Evolutionary conservation across 64 coral and sea anemone species (phyloP).

Genomic region (Porites lutea): DNA sequence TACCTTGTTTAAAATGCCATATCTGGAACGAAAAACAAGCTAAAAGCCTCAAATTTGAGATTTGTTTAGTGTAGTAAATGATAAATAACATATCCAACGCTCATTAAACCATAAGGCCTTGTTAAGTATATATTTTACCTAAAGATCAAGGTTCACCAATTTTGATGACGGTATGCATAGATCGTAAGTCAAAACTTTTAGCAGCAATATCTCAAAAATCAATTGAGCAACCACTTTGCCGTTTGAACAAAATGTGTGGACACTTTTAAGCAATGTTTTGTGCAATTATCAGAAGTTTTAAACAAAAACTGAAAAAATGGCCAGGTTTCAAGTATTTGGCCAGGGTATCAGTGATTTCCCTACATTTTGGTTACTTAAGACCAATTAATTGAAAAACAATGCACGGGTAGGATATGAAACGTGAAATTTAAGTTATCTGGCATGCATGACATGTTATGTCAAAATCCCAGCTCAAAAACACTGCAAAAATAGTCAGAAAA

Average conservation of each 20-base stretch:
- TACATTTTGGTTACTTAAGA: slow-evolving; percentile 12
- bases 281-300: neutral
- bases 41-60: neutral
- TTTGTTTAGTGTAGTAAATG: slow-evolving; percentile 8
- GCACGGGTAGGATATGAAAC: neutral
- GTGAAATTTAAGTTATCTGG: neutral
- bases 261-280: neutral
- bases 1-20: slow-evolving; percentile 12
- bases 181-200: neutral
- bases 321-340: slow-evolving; percentile 10
- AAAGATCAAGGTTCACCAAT: slow-evolving; percentile 15
- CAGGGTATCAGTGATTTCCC: slow-evolving; percentile 4
- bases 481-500: neutral
- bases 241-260: slow-evolving; percentile 2
- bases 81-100: neutral
- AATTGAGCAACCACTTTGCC: neutral
- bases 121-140: neutral
- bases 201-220: neutral
- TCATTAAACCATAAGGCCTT: slow-evolving; percentile 4
- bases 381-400: neutral
- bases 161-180: slow-evolving; percentile 1
- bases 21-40: neutral
- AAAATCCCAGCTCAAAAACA: neutral
- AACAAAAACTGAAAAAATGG: slow-evolving; percentile 8
- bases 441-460: neutral